Base-by-base conservation (phyloP, 1,140 invertebrate genomes). In the Drosophila teissieri region DNA sequence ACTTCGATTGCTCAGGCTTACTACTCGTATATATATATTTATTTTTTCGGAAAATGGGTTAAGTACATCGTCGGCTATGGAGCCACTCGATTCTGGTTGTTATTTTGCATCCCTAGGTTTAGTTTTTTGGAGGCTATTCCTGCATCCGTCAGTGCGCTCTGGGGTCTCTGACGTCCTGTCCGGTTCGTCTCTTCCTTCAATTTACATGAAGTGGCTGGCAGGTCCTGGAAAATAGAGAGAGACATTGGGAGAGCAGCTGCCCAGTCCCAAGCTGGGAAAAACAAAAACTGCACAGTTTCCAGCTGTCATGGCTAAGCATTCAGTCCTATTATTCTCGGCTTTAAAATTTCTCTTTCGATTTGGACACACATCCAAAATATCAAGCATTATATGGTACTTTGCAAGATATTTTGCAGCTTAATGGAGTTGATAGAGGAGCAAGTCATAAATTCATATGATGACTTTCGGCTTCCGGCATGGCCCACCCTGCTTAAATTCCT, bases 1-100 rank as follows among this genome's bases (percentile, higher is more conserved):
- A 54, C 52, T 70, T 80, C 48, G 57, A 46, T 45, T 72, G 56
- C 62, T 58, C 36, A 22, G 52, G 45, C 24, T 17, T 44, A 51
- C 46, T 64, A n/a, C n/a, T n/a, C n/a, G n/a, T n/a, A 42, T 60
- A 60, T 44, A 44, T 17, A 15, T 42, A 1, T 19, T 19, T 4
- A 60, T 46, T 62, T 56, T 51, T 67, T 58, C 19, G 19, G 54
- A 52, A 85, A 70, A 46, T 73, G 73, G 82, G 82, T 85, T 84
- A 85, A 85, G 81, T 77, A 77, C 76, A 60, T 79, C 63, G 62
- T 56, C 65, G 44, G 63, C 51, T 22, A 70, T 70, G 45, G 36
- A 72, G 65, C 36, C 64, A 70, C 68, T 70, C 52, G 44, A 31
- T 69, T 69, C 51, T 15, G 36, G 61, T 49, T 70, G 42, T 70